These are phyloP conservation scores for Nephrotoma flavescens DNA, from an alignment of 2,888 invertebrate species.

Conservation along the genomic window DNA sequence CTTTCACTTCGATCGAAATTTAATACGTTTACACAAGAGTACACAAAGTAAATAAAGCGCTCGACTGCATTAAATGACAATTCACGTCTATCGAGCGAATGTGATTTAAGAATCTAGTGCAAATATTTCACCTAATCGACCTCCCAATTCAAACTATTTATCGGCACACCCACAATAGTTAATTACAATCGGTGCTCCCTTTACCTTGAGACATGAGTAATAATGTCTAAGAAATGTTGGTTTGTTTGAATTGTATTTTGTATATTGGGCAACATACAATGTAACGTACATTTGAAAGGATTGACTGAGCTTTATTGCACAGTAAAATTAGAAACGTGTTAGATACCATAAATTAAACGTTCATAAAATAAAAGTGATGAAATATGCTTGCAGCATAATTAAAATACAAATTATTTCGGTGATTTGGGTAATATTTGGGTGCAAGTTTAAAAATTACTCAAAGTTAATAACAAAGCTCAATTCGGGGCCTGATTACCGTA, in stretches of 20 bases:
- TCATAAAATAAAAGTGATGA: too few relatives aligned
- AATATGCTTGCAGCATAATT: too few relatives aligned
- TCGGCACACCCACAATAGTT: not conserved
- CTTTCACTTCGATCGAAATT: not conserved
- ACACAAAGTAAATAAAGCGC: not conserved
- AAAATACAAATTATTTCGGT: too few relatives aligned
- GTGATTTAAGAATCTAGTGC: not conserved
- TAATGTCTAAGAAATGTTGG: not conserved
- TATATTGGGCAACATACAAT: not conserved
- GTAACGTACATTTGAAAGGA: not conserved
- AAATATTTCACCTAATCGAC: not conserved
- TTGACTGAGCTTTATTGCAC: not conserved
- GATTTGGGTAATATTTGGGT: too few relatives aligned
- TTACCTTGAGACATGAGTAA: not conserved
- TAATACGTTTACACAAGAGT: not conserved
- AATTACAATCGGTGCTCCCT: not conserved
- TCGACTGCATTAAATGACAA: not conserved
- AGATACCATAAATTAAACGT: too few relatives aligned
- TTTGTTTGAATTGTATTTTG: not conserved
- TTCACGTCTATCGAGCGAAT: not conserved
- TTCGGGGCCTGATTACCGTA: too few relatives aligned
- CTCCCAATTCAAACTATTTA: not conserved
- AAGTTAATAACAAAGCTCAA: too few relatives aligned
- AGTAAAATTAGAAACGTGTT: too few relatives aligned
- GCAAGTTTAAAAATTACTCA: too few relatives aligned